Evolutionary conservation across 2,797 vertebrate genomes (phyloP).

Genomic region (Fringilla coelebs): DNA sequence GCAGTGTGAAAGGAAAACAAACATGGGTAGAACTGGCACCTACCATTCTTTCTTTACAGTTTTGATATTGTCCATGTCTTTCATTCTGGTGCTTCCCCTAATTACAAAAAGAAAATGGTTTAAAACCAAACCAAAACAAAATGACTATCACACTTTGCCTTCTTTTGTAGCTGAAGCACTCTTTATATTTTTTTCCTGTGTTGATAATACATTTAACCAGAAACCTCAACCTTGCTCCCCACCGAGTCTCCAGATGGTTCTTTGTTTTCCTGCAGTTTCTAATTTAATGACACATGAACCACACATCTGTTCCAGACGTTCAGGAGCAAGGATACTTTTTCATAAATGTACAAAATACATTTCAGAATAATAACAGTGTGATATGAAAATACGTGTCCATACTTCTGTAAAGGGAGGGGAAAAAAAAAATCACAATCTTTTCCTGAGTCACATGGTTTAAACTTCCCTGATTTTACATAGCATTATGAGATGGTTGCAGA

Average conservation of each 20-base stretch:
- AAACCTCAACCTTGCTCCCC: background rate
- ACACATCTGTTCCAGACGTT: background rate
- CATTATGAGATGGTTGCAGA: background rate
- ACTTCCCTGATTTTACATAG: background rate
- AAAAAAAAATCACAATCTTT: background rate
- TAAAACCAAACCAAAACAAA: background rate
- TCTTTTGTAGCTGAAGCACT: background rate
- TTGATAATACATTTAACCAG: background rate
- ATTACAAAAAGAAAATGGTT: slow-evolving; percentile 48
- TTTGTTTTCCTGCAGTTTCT: slow-evolving; percentile 47
- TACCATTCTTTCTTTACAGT: slow-evolving; percentile 77
- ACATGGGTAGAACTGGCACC: slow-evolving; percentile 24
- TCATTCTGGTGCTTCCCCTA: slow-evolving; percentile 85
- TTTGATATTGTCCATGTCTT: slow-evolving; percentile 83
- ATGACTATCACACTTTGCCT: background rate
- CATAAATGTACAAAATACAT: background rate
- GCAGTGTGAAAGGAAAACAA: background rate
- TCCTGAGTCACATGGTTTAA: background rate
- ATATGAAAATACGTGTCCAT: background rate
- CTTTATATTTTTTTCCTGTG: background rate
- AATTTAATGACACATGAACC: slow-evolving; percentile 43
- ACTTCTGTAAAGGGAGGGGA: background rate
- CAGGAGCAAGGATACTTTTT: background rate
- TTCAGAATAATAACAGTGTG: background rate
- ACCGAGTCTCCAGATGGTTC: slow-evolving; percentile 49